phyloP scores from a whole-genome alignment of 2,888 invertebrate genomes.

The Cybosia mesomella region DNA sequence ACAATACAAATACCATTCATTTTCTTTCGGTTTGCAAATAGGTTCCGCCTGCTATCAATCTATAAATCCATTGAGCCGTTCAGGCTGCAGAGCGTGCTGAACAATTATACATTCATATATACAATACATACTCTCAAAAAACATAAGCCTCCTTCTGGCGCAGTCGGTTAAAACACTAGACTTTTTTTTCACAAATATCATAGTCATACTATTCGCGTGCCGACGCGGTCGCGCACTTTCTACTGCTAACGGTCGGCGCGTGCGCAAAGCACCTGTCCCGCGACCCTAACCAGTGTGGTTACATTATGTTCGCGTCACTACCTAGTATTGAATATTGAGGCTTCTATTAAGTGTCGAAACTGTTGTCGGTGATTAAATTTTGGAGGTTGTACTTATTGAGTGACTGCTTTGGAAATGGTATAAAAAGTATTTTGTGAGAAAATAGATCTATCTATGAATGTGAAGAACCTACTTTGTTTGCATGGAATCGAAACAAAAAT shows the following conservation, averaged over 20 bases:
- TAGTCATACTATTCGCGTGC: slow-evolving; percentile 80
- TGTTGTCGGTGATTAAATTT: slow-evolving; percentile 15
- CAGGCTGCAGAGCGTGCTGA: too few relatives aligned
- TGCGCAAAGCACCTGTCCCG: slow-evolving; percentile 83
- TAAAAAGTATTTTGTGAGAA: not conserved
- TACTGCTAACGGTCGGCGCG: slow-evolving; percentile 87
- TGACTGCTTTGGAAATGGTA: not conserved
- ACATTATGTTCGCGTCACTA: slow-evolving; percentile 64
- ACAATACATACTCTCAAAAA: too few relatives aligned
- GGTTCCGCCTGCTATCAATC: too few relatives aligned
- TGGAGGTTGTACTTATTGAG: slow-evolving; percentile 4
- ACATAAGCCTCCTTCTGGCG: too few relatives aligned
- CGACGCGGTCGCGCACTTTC: slow-evolving; percentile 85
- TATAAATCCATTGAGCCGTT: too few relatives aligned
- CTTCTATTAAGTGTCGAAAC: slow-evolving; percentile 40
- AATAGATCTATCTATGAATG: not conserved
- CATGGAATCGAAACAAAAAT: not conserved
- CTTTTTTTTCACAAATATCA: slow-evolving; percentile 34
- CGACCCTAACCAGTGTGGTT: slow-evolving; percentile 73
- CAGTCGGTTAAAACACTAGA: slow-evolving; percentile 30
- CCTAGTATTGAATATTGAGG: slow-evolving; percentile 42
- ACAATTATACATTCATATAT: too few relatives aligned
- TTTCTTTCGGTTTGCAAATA: too few relatives aligned
- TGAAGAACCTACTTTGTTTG: not conserved
- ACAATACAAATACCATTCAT: slow-evolving; percentile 8